A percentile compares a stretch with the other conserved stretches of the same genome.
These are phyloP conservation scores for Altica lythri DNA, from an alignment of 2,888 invertebrate species.

Conservation along the genomic window DNA sequence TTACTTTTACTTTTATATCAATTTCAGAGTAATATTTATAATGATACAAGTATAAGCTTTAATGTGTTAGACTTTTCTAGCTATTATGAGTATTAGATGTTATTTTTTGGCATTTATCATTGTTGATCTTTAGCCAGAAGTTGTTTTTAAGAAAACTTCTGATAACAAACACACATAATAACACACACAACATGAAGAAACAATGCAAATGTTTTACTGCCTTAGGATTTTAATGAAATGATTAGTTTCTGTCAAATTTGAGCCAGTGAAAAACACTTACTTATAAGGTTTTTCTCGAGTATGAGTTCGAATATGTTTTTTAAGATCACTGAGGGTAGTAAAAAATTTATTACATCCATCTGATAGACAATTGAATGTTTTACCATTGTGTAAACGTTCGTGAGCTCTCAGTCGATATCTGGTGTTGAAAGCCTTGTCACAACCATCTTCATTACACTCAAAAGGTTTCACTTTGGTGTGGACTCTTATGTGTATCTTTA, in stretches of 20 bases:
- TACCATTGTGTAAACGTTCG: constrained; percentile 89
- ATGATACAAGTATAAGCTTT: no score
- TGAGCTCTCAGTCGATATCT: constrained; percentile 91
- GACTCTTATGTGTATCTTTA: constrained; percentile 91
- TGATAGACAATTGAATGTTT: constrained; percentile 90
- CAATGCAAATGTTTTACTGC: neutral
- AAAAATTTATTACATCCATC: constrained; percentile 87
- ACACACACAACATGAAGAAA: neutral
- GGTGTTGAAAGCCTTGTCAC: constrained; percentile 93
- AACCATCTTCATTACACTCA: constrained; percentile 79
- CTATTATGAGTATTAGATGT: no score
- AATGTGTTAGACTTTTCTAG: no score
- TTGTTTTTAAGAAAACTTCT: no score
- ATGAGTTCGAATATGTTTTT: constrained; percentile 91
- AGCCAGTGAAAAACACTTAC: constrained; percentile 59
- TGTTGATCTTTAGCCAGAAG: no score
- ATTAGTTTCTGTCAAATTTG: constrained; percentile 20
- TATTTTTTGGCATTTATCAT: no score
- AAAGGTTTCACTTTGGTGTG: constrained; percentile 94
- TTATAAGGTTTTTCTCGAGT: constrained; percentile 89
- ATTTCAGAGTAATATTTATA: no score
- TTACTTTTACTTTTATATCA: no score
- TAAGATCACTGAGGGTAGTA: constrained; percentile 91
- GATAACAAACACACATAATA: no score
- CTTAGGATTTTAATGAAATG: constrained; percentile 18